A percentile compares a stretch with the other conserved stretches of the same genome.
These are phyloP conservation scores for Phrynocephalus guinanensis DNA, from an alignment of 2,797 vertebrate genomes.

Conservation along the genomic window DNA sequence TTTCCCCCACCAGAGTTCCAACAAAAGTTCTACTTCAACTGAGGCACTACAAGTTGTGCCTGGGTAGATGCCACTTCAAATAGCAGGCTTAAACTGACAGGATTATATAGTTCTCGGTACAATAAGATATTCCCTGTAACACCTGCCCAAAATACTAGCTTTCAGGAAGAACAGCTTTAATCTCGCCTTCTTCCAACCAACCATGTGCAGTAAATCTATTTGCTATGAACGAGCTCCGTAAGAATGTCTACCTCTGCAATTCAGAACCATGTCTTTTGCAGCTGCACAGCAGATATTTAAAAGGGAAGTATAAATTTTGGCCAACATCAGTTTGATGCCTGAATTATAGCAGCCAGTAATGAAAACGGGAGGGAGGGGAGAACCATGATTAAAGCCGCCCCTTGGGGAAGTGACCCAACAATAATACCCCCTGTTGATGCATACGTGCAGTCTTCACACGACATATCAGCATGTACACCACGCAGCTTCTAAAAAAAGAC, in stretches of 20 bases:
- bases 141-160: neutral
- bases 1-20: neutral
- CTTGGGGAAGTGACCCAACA: conserved; percentile 22
- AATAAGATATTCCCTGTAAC: neutral
- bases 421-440: conserved; percentile 17
- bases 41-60: neutral
- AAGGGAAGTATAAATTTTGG: neutral
- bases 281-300: neutral
- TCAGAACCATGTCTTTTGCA: neutral
- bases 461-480: conserved; percentile 47
- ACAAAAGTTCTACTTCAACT: too few species aligned
- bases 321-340: neutral
- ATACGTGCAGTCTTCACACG: conserved; percentile 42
- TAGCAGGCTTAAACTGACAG: neutral
- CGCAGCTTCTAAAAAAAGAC: conserved; percentile 41
- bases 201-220: neutral
- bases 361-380: neutral
- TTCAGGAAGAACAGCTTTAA: neutral
- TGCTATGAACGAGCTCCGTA: neutral
- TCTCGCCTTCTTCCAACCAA: neutral
- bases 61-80: neutral
- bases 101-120: neutral
- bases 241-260: neutral
- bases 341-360: conserved; percentile 12
- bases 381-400: neutral